Evolutionary conservation across 2,888 invertebrate species (phyloP).

Genomic region (Dinocampus coccinellae): DNA sequence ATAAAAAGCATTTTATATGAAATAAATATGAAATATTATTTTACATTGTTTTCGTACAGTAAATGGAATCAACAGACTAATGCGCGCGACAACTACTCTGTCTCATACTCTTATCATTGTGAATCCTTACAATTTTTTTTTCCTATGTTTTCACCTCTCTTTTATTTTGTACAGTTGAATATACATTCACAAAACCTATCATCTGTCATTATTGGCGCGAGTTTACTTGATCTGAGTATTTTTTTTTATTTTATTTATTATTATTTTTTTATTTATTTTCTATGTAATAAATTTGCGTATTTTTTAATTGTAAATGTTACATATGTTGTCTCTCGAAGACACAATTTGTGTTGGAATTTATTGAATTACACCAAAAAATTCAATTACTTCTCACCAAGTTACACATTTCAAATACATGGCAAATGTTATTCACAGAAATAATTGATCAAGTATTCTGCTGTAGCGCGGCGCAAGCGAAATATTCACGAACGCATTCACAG

Average conservation of each 20-base stretch:
- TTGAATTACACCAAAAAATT: background rate
- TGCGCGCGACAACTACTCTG: slow-evolving; percentile 52
- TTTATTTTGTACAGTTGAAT: slow-evolving; percentile 39
- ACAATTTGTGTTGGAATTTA: background rate
- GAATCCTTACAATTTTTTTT: slow-evolving; percentile 41
- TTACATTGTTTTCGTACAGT: slow-evolving; percentile 2
- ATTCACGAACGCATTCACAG: slow-evolving; percentile 41
- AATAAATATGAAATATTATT: too few relatives aligned
- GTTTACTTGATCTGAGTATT: slow-evolving; percentile 57
- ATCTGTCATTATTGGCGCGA: slow-evolving; percentile 59
- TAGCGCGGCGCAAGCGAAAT: slow-evolving; percentile 59
- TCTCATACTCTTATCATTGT: slow-evolving; percentile 53
- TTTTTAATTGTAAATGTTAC: too few relatives aligned
- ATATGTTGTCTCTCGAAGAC: background rate
- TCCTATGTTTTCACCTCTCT: slow-evolving; percentile 5
- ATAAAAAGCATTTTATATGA: too few relatives aligned
- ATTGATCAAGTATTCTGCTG: slow-evolving; percentile 59
- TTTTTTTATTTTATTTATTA: too few relatives aligned
- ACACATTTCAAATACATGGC: background rate
- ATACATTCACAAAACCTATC: slow-evolving; percentile 35
- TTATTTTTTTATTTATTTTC: background rate
- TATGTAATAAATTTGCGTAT: too few relatives aligned
- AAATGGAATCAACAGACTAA: slow-evolving; percentile 56
- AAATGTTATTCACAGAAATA: slow-evolving; percentile 9
- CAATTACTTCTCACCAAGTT: background rate